Percentiles rank a stretch among this genome's conserved stretches.
These are phyloP conservation scores for Lepilemur septentrionalis DNA, from an alignment of 2,797 vertebrate genomes.

Conservation along the genomic window DNA sequence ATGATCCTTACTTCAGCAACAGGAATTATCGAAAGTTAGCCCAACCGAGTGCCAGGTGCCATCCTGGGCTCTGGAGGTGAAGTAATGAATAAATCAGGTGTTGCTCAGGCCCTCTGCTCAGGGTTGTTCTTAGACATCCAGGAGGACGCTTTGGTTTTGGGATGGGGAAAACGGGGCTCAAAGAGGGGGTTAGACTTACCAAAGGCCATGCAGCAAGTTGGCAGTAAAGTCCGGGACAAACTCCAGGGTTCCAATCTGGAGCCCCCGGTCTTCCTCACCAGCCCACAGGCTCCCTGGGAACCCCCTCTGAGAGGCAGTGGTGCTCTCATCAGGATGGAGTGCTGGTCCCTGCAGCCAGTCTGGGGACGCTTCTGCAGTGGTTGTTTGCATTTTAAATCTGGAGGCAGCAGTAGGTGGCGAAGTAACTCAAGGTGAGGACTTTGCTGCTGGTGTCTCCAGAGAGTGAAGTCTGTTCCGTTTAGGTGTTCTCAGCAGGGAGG, in stretches of 20 bases:
- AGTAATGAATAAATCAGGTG: background rate
- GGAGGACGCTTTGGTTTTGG: background rate
- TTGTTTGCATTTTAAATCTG: background rate
- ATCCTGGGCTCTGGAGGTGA: background rate
- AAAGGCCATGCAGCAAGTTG: background rate
- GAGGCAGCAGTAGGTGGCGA: background rate
- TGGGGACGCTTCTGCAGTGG: background rate
- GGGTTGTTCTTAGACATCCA: background rate
- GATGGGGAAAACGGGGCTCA: background rate
- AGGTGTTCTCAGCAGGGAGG: background rate
- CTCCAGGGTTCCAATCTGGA: background rate
- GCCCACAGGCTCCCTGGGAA: background rate
- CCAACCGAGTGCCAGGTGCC: background rate
- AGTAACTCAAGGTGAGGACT: fast-evolving
- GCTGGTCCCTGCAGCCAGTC: background rate
- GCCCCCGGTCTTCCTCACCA: background rate
- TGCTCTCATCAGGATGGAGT: fast-evolving
- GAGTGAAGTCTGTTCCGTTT: background rate
- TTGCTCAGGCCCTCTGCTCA: background rate
- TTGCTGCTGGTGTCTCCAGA: fast-evolving
- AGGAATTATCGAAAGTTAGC: background rate
- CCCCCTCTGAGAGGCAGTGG: background rate
- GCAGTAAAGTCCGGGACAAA: background rate
- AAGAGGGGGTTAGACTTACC: background rate
- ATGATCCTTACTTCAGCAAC: background rate